Evolutionary conservation across 37 sponge, comb jelly and placozoan genomes (phyloP).

Genomic region (Halisarca cf. caerulea): DNA sequence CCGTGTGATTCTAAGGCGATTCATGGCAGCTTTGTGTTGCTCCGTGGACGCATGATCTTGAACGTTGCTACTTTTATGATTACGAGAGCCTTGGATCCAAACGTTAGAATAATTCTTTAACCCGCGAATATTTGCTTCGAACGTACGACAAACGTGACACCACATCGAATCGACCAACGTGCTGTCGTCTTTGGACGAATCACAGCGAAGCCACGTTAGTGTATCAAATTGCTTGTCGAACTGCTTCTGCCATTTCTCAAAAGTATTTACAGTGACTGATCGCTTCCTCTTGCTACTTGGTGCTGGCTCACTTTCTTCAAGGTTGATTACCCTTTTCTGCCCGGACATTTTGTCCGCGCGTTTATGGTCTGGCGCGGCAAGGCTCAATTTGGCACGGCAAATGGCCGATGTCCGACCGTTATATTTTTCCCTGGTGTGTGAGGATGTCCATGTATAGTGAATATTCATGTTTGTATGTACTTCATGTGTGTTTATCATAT

Average conservation of each 20-base stretch:
- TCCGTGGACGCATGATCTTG: slow-evolving; percentile 47
- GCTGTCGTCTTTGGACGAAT: slow-evolving; percentile 3
- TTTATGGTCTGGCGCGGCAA: too few relatives aligned
- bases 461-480: too few relatives aligned
- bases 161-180: slow-evolving; percentile 32
- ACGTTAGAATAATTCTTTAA: slow-evolving; percentile 44
- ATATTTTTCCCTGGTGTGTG: too few relatives aligned
- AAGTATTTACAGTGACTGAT: slow-evolving; percentile 39
- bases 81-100: slow-evolving; percentile 51
- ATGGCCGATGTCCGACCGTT: too few relatives aligned
- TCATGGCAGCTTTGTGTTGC: slow-evolving; percentile 59
- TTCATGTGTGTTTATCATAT: too few relatives aligned
- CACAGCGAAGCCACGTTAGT: slow-evolving; percentile 50
- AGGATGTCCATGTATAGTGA: too few relatives aligned
- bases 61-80: slow-evolving; percentile 44
- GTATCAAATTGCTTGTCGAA: slow-evolving; percentile 52
- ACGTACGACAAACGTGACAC: slow-evolving; percentile 39
- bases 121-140: slow-evolving; percentile 22
- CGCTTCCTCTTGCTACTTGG: too few relatives aligned
- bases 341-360: too few relatives aligned
- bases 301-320: too few relatives aligned
- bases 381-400: too few relatives aligned
- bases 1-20: slow-evolving; percentile 36
- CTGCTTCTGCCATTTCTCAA: slow-evolving; percentile 55
- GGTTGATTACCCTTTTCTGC: too few relatives aligned